These are phyloP conservation scores for Beroe ovata DNA, from an alignment of 37 sponge, comb jelly and placozoan genomes.

Conservation along the genomic window DNA sequence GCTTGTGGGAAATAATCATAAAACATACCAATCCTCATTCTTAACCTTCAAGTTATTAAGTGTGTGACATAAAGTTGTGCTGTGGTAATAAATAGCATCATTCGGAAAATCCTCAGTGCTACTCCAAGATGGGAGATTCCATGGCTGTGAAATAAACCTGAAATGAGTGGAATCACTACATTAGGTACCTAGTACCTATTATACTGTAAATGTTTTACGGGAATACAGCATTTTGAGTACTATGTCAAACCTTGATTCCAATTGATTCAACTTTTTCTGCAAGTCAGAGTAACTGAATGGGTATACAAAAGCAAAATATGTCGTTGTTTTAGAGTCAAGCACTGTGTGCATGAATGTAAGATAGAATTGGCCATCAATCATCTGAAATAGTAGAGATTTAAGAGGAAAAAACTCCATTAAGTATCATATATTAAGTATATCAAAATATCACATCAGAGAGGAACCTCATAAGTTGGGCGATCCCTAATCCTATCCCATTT, in stretches of 20 bases:
- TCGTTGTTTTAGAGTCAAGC: constrained; percentile 70
- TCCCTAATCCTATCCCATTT: constrained; percentile 87
- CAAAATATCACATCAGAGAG: too few relatives aligned
- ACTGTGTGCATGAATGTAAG: constrained; percentile 78
- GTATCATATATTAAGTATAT: too few relatives aligned
- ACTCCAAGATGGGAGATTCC: constrained; percentile 51
- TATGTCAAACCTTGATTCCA: constrained; percentile 72
- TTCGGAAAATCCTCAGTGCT: constrained; percentile 1
- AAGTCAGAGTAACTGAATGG: constrained; percentile 89
- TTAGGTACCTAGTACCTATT: too few relatives aligned
- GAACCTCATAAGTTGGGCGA: constrained; percentile 75
- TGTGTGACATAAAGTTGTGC: constrained; percentile 75
- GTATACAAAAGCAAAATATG: constrained; percentile 91
- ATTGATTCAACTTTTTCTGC: constrained; percentile 72
- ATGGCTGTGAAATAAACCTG: constrained; percentile 45
- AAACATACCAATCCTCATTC: too few relatives aligned
- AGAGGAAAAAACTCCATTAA: too few relatives aligned
- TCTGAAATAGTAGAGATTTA: constrained; percentile 67
- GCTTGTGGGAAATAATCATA: too few relatives aligned
- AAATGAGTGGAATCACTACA: too few relatives aligned
- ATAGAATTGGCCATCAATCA: constrained; percentile 73
- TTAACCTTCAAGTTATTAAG: constrained; percentile 76
- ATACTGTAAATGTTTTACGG: too few relatives aligned
- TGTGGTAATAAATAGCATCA: constrained; percentile 82
- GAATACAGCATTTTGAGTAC: too few relatives aligned